phyloP scores from a whole-genome alignment of 2,113 vertebrate genomes.

The Ovis aries region DNA sequence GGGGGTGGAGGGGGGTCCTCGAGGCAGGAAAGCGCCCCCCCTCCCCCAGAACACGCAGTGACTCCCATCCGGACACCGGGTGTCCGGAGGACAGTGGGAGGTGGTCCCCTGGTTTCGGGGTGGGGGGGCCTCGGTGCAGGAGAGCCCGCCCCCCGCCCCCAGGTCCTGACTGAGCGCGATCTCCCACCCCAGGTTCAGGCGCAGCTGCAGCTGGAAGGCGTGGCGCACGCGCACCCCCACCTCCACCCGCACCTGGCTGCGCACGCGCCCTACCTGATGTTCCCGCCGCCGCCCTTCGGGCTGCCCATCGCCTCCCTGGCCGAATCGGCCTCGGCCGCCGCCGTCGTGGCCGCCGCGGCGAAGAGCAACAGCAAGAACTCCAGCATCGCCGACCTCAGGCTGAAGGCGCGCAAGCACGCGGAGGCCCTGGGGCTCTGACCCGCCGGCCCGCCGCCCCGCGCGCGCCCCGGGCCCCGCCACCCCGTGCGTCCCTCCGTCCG shows the following conservation, averaged over 20 bases:
- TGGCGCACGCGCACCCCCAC: constrained; percentile 94
- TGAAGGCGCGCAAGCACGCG: constrained; percentile 97
- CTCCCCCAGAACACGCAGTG: too few species aligned
- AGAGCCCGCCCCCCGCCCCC: too few species aligned
- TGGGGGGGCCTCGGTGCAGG: not conserved
- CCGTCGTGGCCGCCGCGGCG: constrained; percentile 90
- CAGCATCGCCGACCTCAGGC: constrained; percentile 98
- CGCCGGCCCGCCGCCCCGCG: constrained; percentile 40
- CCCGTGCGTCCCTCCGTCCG: not conserved
- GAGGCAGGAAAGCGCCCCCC: too few species aligned
- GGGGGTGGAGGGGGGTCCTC: too few species aligned
- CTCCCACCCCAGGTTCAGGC: constrained; percentile 89
- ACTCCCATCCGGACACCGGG: fast-evolving
- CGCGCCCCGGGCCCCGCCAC: not conserved
- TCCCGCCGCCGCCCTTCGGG: constrained; percentile 91
- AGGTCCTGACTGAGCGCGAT: not conserved
- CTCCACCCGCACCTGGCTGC: constrained; percentile 97
- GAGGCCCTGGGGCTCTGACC: constrained; percentile 98
- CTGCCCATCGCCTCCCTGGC: constrained; percentile 95
- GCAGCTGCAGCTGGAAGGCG: constrained; percentile 95
- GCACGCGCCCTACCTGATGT: constrained; percentile 98
- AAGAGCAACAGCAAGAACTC: constrained; percentile 98
- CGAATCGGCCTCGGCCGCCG: constrained; percentile 94
- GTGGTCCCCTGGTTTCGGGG: not conserved
- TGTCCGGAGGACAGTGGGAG: not conserved